Percentiles rank a stretch among this genome's conserved stretches.
Evolutionary conservation across 2,797 vertebrate genomes (phyloP).

Genomic region (Pampus argenteus): DNA sequence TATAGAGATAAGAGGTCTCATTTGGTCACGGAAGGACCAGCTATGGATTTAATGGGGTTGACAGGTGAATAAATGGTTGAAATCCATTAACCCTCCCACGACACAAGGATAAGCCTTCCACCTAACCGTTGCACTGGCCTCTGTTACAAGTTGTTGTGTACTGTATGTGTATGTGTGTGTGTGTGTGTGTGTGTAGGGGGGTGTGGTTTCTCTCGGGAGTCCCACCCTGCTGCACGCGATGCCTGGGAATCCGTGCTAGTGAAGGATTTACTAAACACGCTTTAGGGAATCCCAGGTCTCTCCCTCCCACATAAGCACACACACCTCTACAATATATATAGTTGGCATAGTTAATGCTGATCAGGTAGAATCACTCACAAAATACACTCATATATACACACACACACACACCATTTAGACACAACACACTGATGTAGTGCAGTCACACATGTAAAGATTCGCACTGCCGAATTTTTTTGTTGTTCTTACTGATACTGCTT

Average conservation of each 20-base stretch:
- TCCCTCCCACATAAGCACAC: slow-evolving; percentile 12
- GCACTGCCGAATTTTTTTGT: neutral
- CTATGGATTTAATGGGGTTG: slow-evolving; percentile 72
- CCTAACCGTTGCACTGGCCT: slow-evolving; percentile 32
- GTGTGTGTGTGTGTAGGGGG: slow-evolving; percentile 38
- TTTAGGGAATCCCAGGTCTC: slow-evolving; percentile 76
- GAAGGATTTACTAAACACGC: slow-evolving; percentile 79
- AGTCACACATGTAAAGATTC: slow-evolving; percentile 11
- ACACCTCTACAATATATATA: slow-evolving; percentile 36
- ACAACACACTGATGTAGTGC: slow-evolving; percentile 24
- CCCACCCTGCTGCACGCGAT: slow-evolving; percentile 75
- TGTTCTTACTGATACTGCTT: neutral
- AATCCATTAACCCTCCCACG: slow-evolving; percentile 77
- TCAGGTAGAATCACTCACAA: slow-evolving; percentile 47
- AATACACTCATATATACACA: slow-evolving; percentile 16
- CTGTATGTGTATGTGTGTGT: slow-evolving; percentile 8
- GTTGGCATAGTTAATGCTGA: slow-evolving; percentile 51
- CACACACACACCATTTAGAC: neutral
- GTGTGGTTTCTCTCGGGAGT: slow-evolving; percentile 53
- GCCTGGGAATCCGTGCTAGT: slow-evolving; percentile 68
- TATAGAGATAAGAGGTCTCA: slow-evolving; percentile 65
- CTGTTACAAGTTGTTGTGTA: slow-evolving; percentile 31
- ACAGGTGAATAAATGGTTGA: slow-evolving; percentile 80
- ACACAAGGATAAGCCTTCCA: slow-evolving; percentile 55
- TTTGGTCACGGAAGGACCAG: slow-evolving; percentile 64